Conservation (phyloP, 2,888 invertebrate species). For the Drosophila prostipennis region DNA sequence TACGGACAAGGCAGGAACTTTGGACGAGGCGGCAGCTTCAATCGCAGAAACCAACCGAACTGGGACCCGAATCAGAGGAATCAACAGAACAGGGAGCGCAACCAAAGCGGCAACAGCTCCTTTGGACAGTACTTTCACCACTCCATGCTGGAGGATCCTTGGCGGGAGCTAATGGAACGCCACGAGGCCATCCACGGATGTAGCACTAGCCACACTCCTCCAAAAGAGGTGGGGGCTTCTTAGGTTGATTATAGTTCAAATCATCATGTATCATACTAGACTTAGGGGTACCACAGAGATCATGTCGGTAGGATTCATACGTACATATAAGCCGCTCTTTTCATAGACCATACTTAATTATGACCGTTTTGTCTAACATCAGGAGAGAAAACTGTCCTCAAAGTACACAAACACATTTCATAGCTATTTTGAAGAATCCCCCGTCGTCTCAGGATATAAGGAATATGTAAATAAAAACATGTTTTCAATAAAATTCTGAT, state of each 20-base stretch:
- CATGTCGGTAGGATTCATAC: background rate
- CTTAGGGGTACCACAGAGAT: background rate
- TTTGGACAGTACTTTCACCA: constrained; percentile 73
- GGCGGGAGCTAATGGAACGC: constrained; percentile 78
- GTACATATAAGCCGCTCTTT: too few relatives aligned
- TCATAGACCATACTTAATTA: too few relatives aligned
- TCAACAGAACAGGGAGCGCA: constrained; percentile 9
- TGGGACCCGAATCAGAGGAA: constrained; percentile 3
- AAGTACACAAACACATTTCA: too few relatives aligned
- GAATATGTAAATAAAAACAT: background rate
- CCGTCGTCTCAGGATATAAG: too few relatives aligned
- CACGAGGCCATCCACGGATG: constrained; percentile 67
- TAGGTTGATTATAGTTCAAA: background rate
- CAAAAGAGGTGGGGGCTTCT: background rate
- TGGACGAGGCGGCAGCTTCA: constrained; percentile 44
- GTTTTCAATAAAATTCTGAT: background rate
- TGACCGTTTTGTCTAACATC: too few relatives aligned
- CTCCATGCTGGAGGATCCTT: constrained; percentile 83
- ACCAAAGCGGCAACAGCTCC: constrained; percentile 4
- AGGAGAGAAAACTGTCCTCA: too few relatives aligned
- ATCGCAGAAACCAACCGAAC: constrained; percentile 15
- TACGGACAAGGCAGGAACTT: constrained; percentile 42
- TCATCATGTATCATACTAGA: background rate
- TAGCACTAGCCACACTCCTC: constrained; percentile 44
- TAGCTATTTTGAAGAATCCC: too few relatives aligned